Conservation (phyloP, 2,797 vertebrate genomes). For the Cetoscarus ocellatus region DNA sequence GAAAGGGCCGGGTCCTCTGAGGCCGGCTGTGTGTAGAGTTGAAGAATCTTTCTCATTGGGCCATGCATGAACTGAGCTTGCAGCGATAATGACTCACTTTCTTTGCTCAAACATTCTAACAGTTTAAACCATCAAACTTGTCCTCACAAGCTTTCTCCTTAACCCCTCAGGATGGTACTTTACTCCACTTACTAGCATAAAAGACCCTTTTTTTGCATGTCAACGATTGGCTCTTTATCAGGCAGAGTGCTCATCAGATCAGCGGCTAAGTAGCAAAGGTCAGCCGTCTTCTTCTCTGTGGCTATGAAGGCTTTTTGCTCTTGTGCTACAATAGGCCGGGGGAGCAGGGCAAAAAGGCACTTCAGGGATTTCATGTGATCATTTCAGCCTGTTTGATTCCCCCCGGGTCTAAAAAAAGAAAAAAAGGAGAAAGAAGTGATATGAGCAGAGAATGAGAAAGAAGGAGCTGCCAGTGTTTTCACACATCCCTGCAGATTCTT, state of each 20-base stretch:
- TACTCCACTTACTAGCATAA: slow-evolving; percentile 26
- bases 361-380: slow-evolving; percentile 78
- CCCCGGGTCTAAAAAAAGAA: slow-evolving; percentile 54
- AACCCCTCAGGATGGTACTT: slow-evolving; percentile 42
- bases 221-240: slow-evolving; percentile 56
- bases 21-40: slow-evolving; percentile 18
- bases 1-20: slow-evolving; percentile 31
- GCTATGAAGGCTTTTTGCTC: slow-evolving; percentile 47
- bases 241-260: slow-evolving; percentile 48
- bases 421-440: slow-evolving; percentile 56
- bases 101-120: slow-evolving; percentile 27
- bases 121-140: slow-evolving; percentile 54
- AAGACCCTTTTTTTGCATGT: slow-evolving; percentile 46
- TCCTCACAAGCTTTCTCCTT: slow-evolving; percentile 25
- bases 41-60: slow-evolving; percentile 29
- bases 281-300: slow-evolving; percentile 47
- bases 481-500: slow-evolving; percentile 74
- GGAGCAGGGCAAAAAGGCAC: slow-evolving; percentile 69
- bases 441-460: slow-evolving; percentile 49
- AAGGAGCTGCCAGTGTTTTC: slow-evolving; percentile 64
- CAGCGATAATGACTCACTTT: slow-evolving; percentile 47
- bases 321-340: slow-evolving; percentile 39
- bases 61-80: slow-evolving; percentile 25
- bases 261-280: slow-evolving; percentile 55
- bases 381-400: slow-evolving; percentile 79